Evolutionary conservation across 2,888 invertebrate genomes (phyloP), one percentile per base, ranked within the genome.

Genomic region (Oscheius sp.): DNA sequence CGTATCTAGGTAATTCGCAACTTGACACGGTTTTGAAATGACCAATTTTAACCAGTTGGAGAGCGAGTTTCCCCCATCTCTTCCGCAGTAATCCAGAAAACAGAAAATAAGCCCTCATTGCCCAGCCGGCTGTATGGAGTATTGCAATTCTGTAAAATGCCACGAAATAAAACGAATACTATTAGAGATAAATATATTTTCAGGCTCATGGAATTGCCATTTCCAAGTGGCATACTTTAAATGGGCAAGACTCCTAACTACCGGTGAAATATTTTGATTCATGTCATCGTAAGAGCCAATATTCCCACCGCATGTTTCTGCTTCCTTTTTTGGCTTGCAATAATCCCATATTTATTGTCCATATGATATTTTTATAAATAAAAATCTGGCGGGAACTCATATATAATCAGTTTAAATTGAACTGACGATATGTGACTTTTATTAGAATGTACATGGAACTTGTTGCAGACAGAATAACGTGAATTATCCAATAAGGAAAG

Each of bases 141-240:
- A n/a, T n/a, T n/a, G n/a, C n/a, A n/a, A n/a, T n/a, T n/a, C n/a
- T n/a, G n/a, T n/a, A n/a, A n/a, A n/a, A n/a, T n/a, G n/a, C n/a
- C n/a, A n/a, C n/a, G n/a, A n/a, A n/a, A n/a, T n/a, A n/a, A n/a
- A n/a, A n/a, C n/a, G 45, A 45, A 7, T 7, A 13, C 49, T 49
- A 49, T 49, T 21, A 9, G 16, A 49, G 49, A 61, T n/a, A n/a
- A n/a, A n/a, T 59, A 66, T 27, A 21, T 29, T 73, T 80, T 66
- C 68, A 78, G 76, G 82, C 83, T 23, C 78, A 80, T 52, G 86
- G 85, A 56, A 84, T 82, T 53, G 79, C 86, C n/a, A 79, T 86
- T 9, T 80, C 83, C 63, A 86, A 86, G 75, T 86, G 86, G 86
- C 86, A 86, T 64, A 73, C 78, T 2, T 71, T 81, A 27, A 77